Evolutionary conservation across 1,140 invertebrate genomes (phyloP).

Genomic region (Aphis craccivora): DNA sequence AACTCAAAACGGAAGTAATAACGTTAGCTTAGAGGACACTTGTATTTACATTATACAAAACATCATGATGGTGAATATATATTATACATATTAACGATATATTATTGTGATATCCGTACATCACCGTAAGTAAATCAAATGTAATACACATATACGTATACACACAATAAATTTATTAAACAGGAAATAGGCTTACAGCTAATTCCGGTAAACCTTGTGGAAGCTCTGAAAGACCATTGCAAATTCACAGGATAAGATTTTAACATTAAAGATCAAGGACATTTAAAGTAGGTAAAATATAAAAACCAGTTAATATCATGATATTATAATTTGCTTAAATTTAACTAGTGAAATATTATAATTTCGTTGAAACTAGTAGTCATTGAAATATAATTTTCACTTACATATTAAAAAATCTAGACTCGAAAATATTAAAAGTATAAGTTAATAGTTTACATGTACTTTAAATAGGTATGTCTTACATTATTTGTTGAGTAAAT

Average conservation of each 20-base stretch:
- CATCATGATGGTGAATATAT: background rate
- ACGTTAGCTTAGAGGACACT: background rate
- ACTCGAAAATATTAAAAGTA: background rate
- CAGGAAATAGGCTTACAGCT: background rate
- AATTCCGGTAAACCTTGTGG: slow-evolving; percentile 32
- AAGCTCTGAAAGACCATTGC: background rate
- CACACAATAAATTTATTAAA: background rate
- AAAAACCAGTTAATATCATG: background rate
- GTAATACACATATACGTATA: background rate
- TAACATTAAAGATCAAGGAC: background rate
- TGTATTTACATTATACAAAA: background rate
- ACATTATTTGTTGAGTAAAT: background rate
- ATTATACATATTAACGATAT: background rate
- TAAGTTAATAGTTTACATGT: background rate
- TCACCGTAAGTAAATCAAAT: background rate
- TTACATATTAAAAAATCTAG: background rate
- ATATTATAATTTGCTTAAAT: background rate
- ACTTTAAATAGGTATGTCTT: background rate
- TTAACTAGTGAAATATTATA: background rate
- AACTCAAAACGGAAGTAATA: background rate
- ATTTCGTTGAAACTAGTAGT: background rate
- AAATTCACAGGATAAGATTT: background rate
- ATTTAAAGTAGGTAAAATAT: background rate
- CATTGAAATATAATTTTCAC: background rate
- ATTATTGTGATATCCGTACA: background rate